phyloP scores from a whole-genome alignment of 2,113 vertebrate genomes.

The Heterotis niloticus region DNA sequence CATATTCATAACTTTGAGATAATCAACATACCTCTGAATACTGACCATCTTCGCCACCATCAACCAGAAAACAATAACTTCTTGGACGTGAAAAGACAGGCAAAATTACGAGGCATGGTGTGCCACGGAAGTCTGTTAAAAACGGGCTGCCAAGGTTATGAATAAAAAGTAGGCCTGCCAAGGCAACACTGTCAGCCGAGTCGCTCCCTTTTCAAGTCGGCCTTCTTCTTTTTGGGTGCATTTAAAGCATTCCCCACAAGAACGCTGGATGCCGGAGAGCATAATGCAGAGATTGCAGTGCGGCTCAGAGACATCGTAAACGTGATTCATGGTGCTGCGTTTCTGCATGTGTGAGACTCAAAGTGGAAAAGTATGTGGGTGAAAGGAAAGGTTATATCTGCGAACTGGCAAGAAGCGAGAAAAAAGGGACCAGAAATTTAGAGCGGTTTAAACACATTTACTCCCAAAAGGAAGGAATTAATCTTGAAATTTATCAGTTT shows the following conservation, averaged over 20 bases:
- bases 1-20: not conserved
- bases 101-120: not conserved
- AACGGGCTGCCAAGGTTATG: not conserved
- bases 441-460: conserved; percentile 1
- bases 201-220: not conserved
- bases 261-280: not conserved
- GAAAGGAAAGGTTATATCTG: not conserved
- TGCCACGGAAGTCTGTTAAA: not conserved
- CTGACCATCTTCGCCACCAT: not conserved
- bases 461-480: not conserved
- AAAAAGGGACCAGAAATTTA: not conserved
- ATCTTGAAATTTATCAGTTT: not conserved
- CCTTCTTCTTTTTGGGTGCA: not conserved
- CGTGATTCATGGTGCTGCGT: not conserved
- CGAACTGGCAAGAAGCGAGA: not conserved
- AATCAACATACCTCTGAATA: conserved; percentile 14
- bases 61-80: not conserved
- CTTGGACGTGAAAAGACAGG: not conserved
- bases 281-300: conserved; percentile 2
- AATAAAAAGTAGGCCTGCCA: not conserved
- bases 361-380: not conserved
- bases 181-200: not conserved
- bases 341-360: not conserved
- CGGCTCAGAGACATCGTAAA: not conserved
- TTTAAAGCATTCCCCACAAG: not conserved